Evolutionary conservation across 2,888 invertebrate genomes (phyloP).

Genomic region (Emmelina monodactyla): DNA sequence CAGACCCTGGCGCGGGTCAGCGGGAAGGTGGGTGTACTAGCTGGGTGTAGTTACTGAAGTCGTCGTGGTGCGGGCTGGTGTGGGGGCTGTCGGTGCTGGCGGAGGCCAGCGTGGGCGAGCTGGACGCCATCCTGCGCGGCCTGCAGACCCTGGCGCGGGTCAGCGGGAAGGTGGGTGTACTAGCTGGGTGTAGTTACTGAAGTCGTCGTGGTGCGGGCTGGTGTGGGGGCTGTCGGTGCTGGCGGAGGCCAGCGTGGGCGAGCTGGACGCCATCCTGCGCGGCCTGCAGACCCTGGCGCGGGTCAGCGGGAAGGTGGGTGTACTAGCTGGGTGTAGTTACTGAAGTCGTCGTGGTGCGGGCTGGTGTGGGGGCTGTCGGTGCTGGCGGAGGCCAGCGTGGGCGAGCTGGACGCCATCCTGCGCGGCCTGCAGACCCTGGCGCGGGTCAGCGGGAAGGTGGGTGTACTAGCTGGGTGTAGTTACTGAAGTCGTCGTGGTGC

Average conservation of each 20-base stretch:
- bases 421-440: conserved; percentile 92
- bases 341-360: conserved; percentile 96
- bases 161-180: conserved; percentile 75
- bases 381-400: conserved; percentile 93
- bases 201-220: conserved; percentile 95
- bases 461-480: conserved; percentile 51
- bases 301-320: conserved; percentile 80
- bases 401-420: conserved; percentile 92
- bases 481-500: conserved; percentile 95
- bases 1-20: conserved; percentile 90
- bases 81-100: conserved; percentile 91
- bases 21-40: conserved; percentile 70
- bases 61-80: conserved; percentile 94
- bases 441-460: conserved; percentile 85
- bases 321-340: conserved; percentile 71
- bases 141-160: conserved; percentile 90
- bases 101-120: conserved; percentile 95
- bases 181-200: conserved; percentile 82
- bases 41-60: conserved; percentile 89
- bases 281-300: conserved; percentile 90
- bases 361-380: conserved; percentile 90
- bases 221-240: conserved; percentile 90
- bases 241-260: conserved; percentile 95
- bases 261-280: conserved; percentile 90
- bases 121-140: conserved; percentile 90